Conservation (phyloP, 2,888 invertebrate species). For the Blastobasis lacticolella region DNA sequence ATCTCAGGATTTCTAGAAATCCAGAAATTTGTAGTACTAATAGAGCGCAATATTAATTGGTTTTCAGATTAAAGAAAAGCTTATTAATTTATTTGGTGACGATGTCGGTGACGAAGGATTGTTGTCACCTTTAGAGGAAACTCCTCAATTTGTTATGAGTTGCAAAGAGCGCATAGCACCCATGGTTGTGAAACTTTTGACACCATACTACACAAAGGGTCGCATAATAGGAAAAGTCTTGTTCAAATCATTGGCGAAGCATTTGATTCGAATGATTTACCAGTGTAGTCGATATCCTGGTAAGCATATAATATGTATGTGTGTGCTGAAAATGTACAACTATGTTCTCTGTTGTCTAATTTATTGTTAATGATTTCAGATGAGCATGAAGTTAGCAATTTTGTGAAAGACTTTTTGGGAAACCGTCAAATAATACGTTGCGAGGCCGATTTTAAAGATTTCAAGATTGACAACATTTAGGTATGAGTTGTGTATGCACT, state of each 20-base stretch:
- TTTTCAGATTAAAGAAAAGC: conserved; percentile 57
- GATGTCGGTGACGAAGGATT: conserved; percentile 69
- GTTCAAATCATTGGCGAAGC: conserved; percentile 76
- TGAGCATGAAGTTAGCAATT: conserved; percentile 66
- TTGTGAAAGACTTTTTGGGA: conserved; percentile 65
- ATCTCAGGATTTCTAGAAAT: too few species aligned
- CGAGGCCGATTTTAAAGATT: conserved; percentile 65
- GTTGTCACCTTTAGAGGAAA: conserved; percentile 67
- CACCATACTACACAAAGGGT: conserved; percentile 76
- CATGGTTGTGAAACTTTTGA: conserved; percentile 76
- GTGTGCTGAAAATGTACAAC: too few species aligned
- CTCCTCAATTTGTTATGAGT: conserved; percentile 63
- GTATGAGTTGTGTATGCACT: too few species aligned
- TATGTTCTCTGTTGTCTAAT: too few species aligned
- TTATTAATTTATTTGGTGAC: conserved; percentile 63
- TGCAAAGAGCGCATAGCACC: conserved; percentile 76
- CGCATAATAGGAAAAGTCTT: conserved; percentile 73
- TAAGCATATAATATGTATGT: conserved; percentile 29
- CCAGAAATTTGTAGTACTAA: too few species aligned
- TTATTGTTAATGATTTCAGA: conserved; percentile 46
- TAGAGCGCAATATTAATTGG: background rate
- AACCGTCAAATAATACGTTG: conserved; percentile 65
- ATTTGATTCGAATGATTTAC: conserved; percentile 73
- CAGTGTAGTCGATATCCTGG: conserved; percentile 72
- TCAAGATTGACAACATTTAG: conserved; percentile 49